Base-by-base conservation (phyloP, 2,888 invertebrate genomes). In the Lasioglossum vierecki region DNA sequence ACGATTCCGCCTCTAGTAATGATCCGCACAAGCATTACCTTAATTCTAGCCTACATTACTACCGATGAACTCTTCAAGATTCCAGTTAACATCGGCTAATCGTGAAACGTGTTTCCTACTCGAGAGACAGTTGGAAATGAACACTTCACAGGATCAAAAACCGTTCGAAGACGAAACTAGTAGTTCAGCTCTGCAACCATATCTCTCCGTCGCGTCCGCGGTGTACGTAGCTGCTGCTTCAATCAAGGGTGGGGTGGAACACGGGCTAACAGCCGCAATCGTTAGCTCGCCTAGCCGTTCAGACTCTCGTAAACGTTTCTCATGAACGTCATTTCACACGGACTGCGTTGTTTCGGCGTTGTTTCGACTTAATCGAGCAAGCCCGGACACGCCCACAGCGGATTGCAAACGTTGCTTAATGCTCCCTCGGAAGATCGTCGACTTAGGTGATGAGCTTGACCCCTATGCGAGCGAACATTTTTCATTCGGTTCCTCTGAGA, bases 331-430 rank as follows among this genome's bases (percentile, higher is more conserved):
- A 75, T 70, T 82, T 75, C 26, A 46, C 74, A 26, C 4, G 49
- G 46, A 39, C 41, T 30, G 57, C 41, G 57, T 75, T 71, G 72
- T 71, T 49, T 30, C 44, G 70, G 57, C 41, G 57, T 75, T 71
- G 72, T 71, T 49, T 30, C 35, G 70, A 63, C 78, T 73, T 41
- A 57, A 79, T 73, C 71, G 71, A 71, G 71, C 71, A 41, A 30
- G 75, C n/a, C 30, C 1, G 35, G 76, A 39, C 30, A 76, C 80
- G 80, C 80, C 76, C 41, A 80, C 76, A 26, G 71, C 60, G 57
- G 26, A 39, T 60, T 72, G 71, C 46, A 76, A 41, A n/a, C 39
- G 81, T 49, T 77, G 41, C 81, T 68, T 76, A 41, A 76, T 76
- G 76, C 63, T 30, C 18, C n/a, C 30, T 30, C 26, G 46, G 76